Evolutionary conservation across 2,113 vertebrate genomes (phyloP), one percentile per base, ranked within the genome.

Genomic region (Dipodomys ordii): DNA sequence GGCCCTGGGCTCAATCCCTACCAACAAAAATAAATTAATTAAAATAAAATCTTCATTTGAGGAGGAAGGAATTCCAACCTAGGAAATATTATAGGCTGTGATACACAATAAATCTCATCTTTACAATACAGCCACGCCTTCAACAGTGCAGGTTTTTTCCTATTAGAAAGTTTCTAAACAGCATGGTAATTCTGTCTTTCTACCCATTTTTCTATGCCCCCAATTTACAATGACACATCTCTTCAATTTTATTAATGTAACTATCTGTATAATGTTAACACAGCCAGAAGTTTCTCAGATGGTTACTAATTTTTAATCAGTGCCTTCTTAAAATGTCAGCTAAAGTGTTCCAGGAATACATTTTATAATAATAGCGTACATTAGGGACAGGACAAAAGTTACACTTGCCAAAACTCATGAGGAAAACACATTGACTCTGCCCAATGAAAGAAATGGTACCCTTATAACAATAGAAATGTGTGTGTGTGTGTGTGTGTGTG

Each of bases 341-440:
- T 85, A 77, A 85, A 53, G 93, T 88, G 28, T 69, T 79, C 19
- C 39, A 88, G 80, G 7, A 88, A 77, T 65, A 62, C 39, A 92
- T 60, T 91, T 73, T 93, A n/a, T 80, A 57, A 73, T 80, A 57
- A 73, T 39, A 16, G 1, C 39, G 27, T 57, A 39, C 64, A 81
- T 84, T 72, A 90, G 32, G 28, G 71, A 62, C 10, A 81, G 44
- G 60, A 77, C 83, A 92, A 92, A 92, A 90, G 72, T 84, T 79
- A 73, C 23, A 94, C 32, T 88, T 84, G 35, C 53, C 68, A 92
- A 64, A 32, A 78, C 10, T 95, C 11, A 27, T 22, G 15, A 94
- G 90, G 25, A 90, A 93, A 90, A 90, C 27, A 92, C 27, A 95
- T 82, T 77, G 77, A 77, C 13, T 65, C 74, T 68, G 62, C 90